These are phyloP conservation scores for Sakesphorus luctuosus DNA, from an alignment of 2,113 vertebrate genomes.

Conservation along the genomic window DNA sequence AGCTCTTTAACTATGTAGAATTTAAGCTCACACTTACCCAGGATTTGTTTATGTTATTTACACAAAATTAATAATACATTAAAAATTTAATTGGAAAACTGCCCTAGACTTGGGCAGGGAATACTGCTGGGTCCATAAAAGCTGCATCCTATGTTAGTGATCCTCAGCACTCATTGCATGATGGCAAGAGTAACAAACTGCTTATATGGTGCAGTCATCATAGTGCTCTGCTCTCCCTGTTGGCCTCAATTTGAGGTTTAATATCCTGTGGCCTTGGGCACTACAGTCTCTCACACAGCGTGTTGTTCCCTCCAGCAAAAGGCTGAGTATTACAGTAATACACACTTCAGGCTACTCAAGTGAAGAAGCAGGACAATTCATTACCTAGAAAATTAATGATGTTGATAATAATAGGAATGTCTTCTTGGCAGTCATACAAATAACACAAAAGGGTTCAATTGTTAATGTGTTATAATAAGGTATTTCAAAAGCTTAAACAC, in stretches of 20 bases:
- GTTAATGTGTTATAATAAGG: not conserved
- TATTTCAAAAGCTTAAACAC: not conserved
- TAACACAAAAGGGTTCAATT: not conserved
- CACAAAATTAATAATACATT: conserved; percentile 23
- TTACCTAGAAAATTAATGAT: not conserved
- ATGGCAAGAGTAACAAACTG: not conserved
- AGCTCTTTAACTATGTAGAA: not conserved
- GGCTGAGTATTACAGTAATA: not conserved
- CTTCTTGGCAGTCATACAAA: not conserved
- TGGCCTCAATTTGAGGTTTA: not conserved
- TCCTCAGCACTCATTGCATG: not conserved
- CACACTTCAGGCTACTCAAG: not conserved
- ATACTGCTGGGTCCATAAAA: not conserved
- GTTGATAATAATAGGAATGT: not conserved
- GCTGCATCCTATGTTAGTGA: not conserved
- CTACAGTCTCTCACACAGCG: not conserved
- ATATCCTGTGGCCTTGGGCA: not conserved
- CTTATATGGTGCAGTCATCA: not conserved
- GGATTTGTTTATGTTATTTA: not conserved
- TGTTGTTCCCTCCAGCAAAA: not conserved
- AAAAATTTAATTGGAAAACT: conserved; percentile 2
- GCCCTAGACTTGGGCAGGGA: not conserved
- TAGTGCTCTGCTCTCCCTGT: not conserved
- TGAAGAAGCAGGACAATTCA: not conserved
- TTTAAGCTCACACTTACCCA: not conserved